Base-by-base conservation (phyloP, 1,140 invertebrate genomes). In the Copidosoma floridanum region DNA sequence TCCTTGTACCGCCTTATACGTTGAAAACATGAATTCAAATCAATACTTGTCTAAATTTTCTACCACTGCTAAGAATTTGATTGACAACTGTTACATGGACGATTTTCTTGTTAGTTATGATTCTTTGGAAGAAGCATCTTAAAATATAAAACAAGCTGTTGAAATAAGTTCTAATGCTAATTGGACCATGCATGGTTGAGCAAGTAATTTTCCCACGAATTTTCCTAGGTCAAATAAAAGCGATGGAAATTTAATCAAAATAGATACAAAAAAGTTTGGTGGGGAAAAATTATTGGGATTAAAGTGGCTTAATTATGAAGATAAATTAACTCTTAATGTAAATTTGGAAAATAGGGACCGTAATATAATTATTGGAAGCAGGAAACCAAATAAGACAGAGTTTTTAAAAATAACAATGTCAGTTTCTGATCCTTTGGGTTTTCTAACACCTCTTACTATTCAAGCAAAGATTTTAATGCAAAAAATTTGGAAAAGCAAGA, bases 361-460 rank as follows among this genome's bases (percentile, higher is more conserved):
- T 6, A 16, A 18, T 12, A 18, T 12, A 8, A 43, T 12, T 43
- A n/a, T 43, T 16, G 18, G n/a, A 16, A 43, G 6, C 5, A 6
- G 18, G 6, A 18, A 56, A 65, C 6, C 54, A 68, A 5, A 64
- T 69, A 55, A 40, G 58, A 12, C 64, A 75, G 26, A n/a, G n/a
- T n/a, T n/a, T n/a, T n/a, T n/a, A n/a, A n/a, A n/a, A n/a, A n/a
- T n/a, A n/a, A n/a, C n/a, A n/a, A n/a, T n/a, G n/a, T n/a, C n/a
- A n/a, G n/a, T n/a, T n/a, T 80, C 66, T 62, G 75, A 79, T 48
- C 66, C 73, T 2, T 61, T 74, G n/a, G 76, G 72, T 27, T 60
- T 68, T n/a, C n/a, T n/a, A n/a, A n/a, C n/a, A n/a, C n/a, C n/a
- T n/a, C n/a, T n/a, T n/a, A n/a, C n/a, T n/a, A n/a, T n/a, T n/a